Evolutionary conservation across 2,888 invertebrate genomes (phyloP), one percentile per base, ranked within the genome.

Genomic region (Lithophane semibrunnea): DNA sequence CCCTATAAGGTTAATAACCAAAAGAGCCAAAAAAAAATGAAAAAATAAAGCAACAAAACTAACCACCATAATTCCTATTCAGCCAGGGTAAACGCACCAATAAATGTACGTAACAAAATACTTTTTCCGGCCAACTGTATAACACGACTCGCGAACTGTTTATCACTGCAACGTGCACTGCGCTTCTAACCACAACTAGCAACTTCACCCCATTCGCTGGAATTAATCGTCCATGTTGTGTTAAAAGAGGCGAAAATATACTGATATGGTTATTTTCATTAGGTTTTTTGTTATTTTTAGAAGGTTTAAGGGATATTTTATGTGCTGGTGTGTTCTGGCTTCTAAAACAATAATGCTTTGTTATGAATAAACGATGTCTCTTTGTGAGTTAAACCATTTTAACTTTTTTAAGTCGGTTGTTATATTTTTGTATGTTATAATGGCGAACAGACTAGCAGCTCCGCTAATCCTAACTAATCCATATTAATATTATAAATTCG

Each of bases 131-230:
- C 83, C 74, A 88, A 87, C 83, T 84, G 81, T 84, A 88, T 85
- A 81, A 85, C 76, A 75, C 68, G 69, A 75, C 79, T 80, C 64
- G 77, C 76, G 77, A 83, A 78, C 86, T 85, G 88, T 91, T 91
- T 91, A 90, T 91, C 91, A 87, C 89, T 80, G 87, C 86, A 82
- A 84, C 86, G 86, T 80, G 77, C 86, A 87, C 83, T 85, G 87
- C 86, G 75, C 82, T 74, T 72, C 79, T 85, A 89, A 90, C 90
- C 89, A 69, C 91, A 90, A 86, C 82, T 84, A 79, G 89, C 77
- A 83, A 90, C 86, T 89, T 89, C 85, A 78, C 82, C 83, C 90
- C 82, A 89, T 90, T 90, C 83, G 72, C 83, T 70, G 77, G 81
- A 88, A 90, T 91, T 90, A 91, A 91, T 89, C 87, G 91, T 69